A percentile compares a stretch with the other conserved stretches of the same genome.
phyloP scores from a whole-genome alignment of 2,888 invertebrate species.

The Timandra comae region DNA sequence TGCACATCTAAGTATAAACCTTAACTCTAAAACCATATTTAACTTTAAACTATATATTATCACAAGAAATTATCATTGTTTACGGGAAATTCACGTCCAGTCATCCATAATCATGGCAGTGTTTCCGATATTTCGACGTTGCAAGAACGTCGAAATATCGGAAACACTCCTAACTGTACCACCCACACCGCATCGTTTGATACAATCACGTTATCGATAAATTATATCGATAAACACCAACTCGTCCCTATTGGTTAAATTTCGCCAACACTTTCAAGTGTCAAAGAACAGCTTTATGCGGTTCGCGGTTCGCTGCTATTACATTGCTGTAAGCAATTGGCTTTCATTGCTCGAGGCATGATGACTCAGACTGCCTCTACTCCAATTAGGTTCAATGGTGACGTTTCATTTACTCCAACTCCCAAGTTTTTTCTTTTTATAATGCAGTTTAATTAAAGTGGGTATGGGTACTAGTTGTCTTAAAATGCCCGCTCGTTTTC shows the following conservation, averaged over 20 bases:
- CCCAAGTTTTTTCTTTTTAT: no score
- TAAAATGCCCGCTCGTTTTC: not conserved
- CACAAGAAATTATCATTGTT: no score
- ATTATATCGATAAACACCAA: conserved; percentile 15
- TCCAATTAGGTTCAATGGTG: conserved; percentile 10
- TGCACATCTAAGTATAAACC: no score
- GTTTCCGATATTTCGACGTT: no score
- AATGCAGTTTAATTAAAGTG: conserved; percentile 7
- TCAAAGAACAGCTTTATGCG: conserved; percentile 58
- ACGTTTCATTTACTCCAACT: conserved; percentile 8
- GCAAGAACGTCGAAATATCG: no score
- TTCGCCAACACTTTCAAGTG: conserved; percentile 49
- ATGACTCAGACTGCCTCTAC: conserved; percentile 7
- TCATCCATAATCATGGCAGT: no score
- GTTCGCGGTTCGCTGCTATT: conserved; percentile 48
- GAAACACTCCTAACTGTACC: no score
- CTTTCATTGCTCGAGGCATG: conserved; percentile 27
- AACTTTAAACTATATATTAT: no score
- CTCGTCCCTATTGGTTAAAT: conserved; percentile 33
- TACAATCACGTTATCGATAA: conserved; percentile 9
- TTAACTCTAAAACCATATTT: no score
- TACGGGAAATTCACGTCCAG: no score
- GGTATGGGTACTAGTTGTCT: conserved; percentile 1
- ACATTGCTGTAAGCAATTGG: conserved; percentile 49
- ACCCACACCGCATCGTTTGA: no score